phyloP scores from a whole-genome alignment of 2,113 vertebrate species.

The Anguilla rostrata region DNA sequence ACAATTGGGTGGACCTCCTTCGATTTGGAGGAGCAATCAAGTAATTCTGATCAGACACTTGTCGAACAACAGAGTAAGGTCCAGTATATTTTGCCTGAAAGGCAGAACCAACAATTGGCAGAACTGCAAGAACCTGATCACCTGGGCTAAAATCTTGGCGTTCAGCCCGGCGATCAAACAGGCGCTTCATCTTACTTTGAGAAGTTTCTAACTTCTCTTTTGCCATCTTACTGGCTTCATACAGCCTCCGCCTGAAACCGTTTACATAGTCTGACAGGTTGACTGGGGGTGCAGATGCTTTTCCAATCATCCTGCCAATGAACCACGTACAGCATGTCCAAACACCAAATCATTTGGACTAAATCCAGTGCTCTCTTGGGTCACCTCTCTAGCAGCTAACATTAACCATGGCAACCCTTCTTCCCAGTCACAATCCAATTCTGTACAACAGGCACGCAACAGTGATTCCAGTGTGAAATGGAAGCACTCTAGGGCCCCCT shows the following conservation, averaged over 20 bases:
- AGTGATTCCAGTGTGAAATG: constrained; percentile 6
- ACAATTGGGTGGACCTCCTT: no score
- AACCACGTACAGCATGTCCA: not conserved
- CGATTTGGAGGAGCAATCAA: no score
- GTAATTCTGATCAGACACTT: no score
- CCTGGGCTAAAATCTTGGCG: no score
- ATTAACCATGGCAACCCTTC: not conserved
- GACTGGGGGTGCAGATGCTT: not conserved
- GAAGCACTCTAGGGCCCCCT: constrained; percentile 9
- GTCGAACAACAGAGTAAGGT: no score
- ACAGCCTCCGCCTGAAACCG: not conserved
- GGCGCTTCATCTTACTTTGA: no score
- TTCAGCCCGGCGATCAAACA: no score
- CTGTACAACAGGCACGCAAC: not conserved
- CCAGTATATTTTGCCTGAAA: no score
- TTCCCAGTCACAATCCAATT: constrained; percentile 11
- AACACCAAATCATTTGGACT: constrained; percentile 17
- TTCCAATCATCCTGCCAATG: not conserved
- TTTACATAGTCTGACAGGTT: not conserved
- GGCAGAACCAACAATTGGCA: no score
- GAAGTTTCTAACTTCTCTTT: not conserved
- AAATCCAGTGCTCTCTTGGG: constrained; percentile 7
- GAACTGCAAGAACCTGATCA: no score
- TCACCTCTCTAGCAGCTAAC: not conserved
- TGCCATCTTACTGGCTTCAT: not conserved